These are phyloP conservation scores for Panonychus citri DNA, from an alignment of 1,140 invertebrate species.

Conservation along the genomic window DNA sequence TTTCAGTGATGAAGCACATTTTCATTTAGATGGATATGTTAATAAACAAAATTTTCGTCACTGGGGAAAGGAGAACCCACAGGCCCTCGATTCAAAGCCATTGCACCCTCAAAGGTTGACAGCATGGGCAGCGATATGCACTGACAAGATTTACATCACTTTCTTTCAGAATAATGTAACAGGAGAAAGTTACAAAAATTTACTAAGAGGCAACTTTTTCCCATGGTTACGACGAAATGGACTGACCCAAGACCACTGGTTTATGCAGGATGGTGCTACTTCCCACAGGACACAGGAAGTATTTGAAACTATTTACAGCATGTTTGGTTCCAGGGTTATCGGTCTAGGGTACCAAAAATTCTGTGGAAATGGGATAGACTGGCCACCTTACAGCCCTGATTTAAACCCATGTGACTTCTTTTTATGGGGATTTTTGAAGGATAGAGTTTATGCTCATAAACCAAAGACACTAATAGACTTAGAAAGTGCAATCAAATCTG, in stretches of 20 bases:
- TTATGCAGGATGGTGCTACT: too few relatives aligned
- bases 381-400: conserved; percentile 7
- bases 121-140: conserved; percentile 1
- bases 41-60: conserved; percentile 13
- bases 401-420: conserved; percentile 6
- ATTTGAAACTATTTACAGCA: too few relatives aligned
- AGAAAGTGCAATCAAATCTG: too few relatives aligned
- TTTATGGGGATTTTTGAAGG: conserved; percentile 5
- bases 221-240: too few relatives aligned
- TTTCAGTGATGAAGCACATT: not conserved
- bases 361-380: not conserved
- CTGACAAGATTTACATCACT: too few relatives aligned
- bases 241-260: too few relatives aligned
- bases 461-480: not conserved
- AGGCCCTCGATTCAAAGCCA: conserved; percentile 3
- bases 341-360: not conserved
- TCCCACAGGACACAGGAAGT: too few relatives aligned
- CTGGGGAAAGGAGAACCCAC: conserved; percentile 12
- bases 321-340: not conserved
- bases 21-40: conserved; percentile 8
- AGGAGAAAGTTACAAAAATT: too few relatives aligned
- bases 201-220: too few relatives aligned
- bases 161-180: too few relatives aligned
- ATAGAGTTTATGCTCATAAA: not conserved
- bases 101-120: not conserved